Conservation (phyloP, 2,797 vertebrate genomes). For the Tokudaia tokunoshimensis region DNA sequence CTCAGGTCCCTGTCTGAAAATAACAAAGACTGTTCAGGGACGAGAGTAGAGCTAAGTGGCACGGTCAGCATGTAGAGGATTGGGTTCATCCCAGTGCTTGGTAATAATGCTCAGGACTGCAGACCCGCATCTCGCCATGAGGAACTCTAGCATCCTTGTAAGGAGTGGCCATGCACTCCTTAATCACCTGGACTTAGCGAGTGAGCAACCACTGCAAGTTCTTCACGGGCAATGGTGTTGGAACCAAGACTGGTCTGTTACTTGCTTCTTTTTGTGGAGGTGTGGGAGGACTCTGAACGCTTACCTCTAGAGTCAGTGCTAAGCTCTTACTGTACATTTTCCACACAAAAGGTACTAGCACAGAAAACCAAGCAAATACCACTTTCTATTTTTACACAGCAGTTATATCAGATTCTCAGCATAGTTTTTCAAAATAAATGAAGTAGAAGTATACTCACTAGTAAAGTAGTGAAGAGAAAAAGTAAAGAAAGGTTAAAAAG, state of each 20-base stretch:
- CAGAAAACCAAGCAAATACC: slow-evolving; percentile 42
- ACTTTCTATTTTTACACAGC: slow-evolving; percentile 51
- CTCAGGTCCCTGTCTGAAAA: background rate
- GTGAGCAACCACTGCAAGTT: slow-evolving; percentile 46
- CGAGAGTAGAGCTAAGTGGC: background rate
- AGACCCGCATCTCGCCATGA: background rate
- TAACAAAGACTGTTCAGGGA: background rate
- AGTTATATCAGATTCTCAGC: slow-evolving; percentile 38
- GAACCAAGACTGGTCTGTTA: slow-evolving; percentile 13
- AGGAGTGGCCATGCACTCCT: background rate
- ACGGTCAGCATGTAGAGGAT: no score
- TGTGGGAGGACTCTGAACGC: slow-evolving; percentile 32
- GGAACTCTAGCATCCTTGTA: background rate
- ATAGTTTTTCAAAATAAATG: slow-evolving; percentile 54
- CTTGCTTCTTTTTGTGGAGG: slow-evolving; percentile 45
- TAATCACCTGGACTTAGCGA: slow-evolving; percentile 45
- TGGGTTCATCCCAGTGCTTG: background rate
- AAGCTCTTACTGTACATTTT: slow-evolving; percentile 29
- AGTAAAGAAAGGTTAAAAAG: slow-evolving; percentile 65
- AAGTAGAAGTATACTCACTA: slow-evolving; percentile 77
- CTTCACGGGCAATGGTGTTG: slow-evolving; percentile 49
- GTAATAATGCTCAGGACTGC: background rate
- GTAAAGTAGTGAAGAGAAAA: slow-evolving; percentile 73
- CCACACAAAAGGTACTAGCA: slow-evolving; percentile 41
- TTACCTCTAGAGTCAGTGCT: slow-evolving; percentile 28